Base-by-base conservation (phyloP, 2,888 invertebrate genomes). In the Watsonalla binaria region DNA sequence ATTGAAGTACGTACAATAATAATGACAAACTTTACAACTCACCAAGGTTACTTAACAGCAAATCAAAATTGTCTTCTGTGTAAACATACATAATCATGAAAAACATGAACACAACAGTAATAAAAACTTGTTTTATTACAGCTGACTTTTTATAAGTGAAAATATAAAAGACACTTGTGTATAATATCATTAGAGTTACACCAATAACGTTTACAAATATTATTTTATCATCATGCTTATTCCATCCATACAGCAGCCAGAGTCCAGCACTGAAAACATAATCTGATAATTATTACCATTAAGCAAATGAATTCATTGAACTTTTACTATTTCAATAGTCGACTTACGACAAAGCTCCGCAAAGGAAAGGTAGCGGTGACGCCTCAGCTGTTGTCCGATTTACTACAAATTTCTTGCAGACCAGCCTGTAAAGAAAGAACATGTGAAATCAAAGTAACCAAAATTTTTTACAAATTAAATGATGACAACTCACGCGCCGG, bases 171-270 rank as follows among this genome's bases (percentile, higher is more conserved):
- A 95, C 92, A 45, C 93, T 68, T 5, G 93, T 91, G 76, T 97
- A 97, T 34, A 90, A 81, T 49, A 94, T 80, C 91, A 96, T 96
- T 51, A 97, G 86, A 9, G 92, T 80, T 5, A 94, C 79, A 13
- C 97, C 97, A 67, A 96, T 92, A 39, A 92, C 82, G 79, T 97
- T 97, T 0, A 97, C 96, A 70, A 94, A 82, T 52, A 95, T 91
- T 64, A 97, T 92, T 56, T 94, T 94, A 52, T 86, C 85, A 74
- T 97, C 96, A 61, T 91, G 83, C 68, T 95, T 95, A 54, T 95
- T 81, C 60, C 94, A 85, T 39, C 96, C 97, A 85, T 97, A 97
- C 51, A 94, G 89, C 39, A 96, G 82, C 97, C 97, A 97, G 54
- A 96, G 86, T 64, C 93, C 93, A 70, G 94, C 94, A 60, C 96